Evolutionary conservation across 2,113 vertebrate genomes (phyloP), one percentile per base, ranked within the genome.

Genomic region (Acanthisitta chloris): DNA sequence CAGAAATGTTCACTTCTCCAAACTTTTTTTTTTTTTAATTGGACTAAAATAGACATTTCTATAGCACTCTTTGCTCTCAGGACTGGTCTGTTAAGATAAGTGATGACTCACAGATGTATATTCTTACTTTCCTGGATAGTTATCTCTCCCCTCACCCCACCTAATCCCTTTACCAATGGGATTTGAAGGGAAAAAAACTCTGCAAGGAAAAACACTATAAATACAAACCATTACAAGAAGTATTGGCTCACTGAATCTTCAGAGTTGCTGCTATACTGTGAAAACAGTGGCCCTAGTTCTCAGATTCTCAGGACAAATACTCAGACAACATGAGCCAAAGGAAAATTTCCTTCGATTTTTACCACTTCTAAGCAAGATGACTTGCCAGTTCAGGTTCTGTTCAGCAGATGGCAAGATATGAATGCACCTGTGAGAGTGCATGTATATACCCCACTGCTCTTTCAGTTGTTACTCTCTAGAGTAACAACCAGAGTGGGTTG

Each of bases 1-100:
- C 95, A 96, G 94, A 96, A 97, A 95, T 93, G 92, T 96, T 94
- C 95, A 90, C 94, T 97, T 96, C 91, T 94, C 88, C 88, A 96
- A 97, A 96, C 82, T 93, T 94, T 91, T 92, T 96, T 94, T 89
- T 52, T 58, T 91, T 85, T 81, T 74, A 24, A 33, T 70, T 95
- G 88, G 74, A 94, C 86, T 93, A 92, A 96, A 96, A 96, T 96
- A 97, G 90, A 96, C 64, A 95, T 94, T 93, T 90, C 93, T 91
- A 49, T 88, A 96, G 88, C 93, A 95, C 79, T 90, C 94, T 72
- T 85, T 93, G 96, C 94, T 96, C 94, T 93, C 88, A 93, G 94
- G 94, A 96, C 90, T 88, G 93, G 96, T 97, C 96, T 95, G 76
- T 71, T 94, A 84, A 95, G 91, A 95, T 91, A 96, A 94, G 65